Evolutionary conservation across 2,797 vertebrate genomes (phyloP).

Genomic region (Salarias fasciatus): DNA sequence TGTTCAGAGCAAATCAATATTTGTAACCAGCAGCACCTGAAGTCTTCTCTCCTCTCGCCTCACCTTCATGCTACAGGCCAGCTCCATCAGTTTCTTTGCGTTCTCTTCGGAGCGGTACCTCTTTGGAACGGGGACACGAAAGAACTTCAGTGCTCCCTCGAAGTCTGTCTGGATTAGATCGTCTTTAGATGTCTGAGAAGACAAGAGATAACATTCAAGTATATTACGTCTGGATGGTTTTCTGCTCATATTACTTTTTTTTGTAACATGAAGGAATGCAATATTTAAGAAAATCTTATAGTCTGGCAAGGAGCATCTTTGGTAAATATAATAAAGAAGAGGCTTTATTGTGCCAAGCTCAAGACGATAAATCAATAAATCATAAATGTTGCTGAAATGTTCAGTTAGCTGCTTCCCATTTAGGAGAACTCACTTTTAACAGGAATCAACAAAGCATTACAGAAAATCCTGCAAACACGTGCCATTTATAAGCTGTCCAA

Average conservation of each 20-base stretch:
- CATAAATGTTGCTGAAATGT: not conserved
- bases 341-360: not conserved
- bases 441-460: too few species aligned
- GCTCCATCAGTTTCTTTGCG: slow-evolving; percentile 98
- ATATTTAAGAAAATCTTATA: not conserved
- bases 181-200: slow-evolving; percentile 93
- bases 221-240: not conserved
- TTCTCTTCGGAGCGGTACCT: slow-evolving; percentile 99
- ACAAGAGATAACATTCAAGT: slow-evolving; percentile 1
- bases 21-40: not conserved
- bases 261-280: not conserved
- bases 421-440: too few species aligned
- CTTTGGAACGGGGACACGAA: slow-evolving; percentile 97
- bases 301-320: slow-evolving; percentile 1
- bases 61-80: slow-evolving; percentile 99
- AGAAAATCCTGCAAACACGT: not conserved
- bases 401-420: too few species aligned
- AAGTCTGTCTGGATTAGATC: slow-evolving; percentile 96
- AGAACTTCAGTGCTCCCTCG: slow-evolving; percentile 97
- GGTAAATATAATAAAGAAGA: not conserved
- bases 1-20: too few species aligned
- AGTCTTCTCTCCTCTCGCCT: slow-evolving; percentile 19
- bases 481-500: slow-evolving; percentile 12
- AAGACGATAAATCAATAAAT: slow-evolving; percentile 3
- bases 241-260: too few species aligned